Evolutionary conservation across 2,113 vertebrate genomes (phyloP), one percentile per base, ranked within the genome.

Genomic region (Osmerus eperlanus): DNA sequence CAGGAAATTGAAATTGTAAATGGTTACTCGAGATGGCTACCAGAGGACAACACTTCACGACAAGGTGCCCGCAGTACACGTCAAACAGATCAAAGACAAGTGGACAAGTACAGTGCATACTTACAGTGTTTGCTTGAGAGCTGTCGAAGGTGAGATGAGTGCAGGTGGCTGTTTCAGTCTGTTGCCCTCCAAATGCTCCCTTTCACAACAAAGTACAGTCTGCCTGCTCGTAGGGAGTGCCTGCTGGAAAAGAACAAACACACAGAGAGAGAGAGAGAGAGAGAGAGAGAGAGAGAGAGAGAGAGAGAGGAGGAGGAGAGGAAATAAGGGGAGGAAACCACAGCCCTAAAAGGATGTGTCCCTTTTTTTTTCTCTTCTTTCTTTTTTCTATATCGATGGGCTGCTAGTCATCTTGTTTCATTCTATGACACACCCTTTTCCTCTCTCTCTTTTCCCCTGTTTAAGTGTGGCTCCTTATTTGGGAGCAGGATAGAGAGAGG

Each of bases 381-480:
- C 19, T 55, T 72, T 56, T 76, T 55, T 78, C 25, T 71, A 23
- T 65, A 19, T 72, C 70, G 61, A 65, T 55, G 21, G n/a, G 81
- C 74, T 74, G 70, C 55, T 54, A 3, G 70, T 83, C 82, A 72
- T 87, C 85, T 70, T 76, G 74, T 87, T 88, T 84, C 86, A 84
- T 70, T 80, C 77, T 52, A 16, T 14, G 81, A 54, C 76, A 80
- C 86, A 78, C 53, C 84, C 85, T 73, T 70, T 74, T 54, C 51
- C 65, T 80, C 54, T 74, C 79, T 80, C 76, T 79, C 77, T 58
- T 64, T 65, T 74, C 70, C 78, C 21, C 56, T 59, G 68, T 81
- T 71, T 84, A 73, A 86, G 67, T 80, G 80, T 74, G 81, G 80
- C 74, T 87, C 90, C 88, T 88, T 90, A 88, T 89, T 90, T 88